phyloP scores from a whole-genome alignment of 2,797 vertebrate genomes.

The Gadopsis bispinosus region DNA sequence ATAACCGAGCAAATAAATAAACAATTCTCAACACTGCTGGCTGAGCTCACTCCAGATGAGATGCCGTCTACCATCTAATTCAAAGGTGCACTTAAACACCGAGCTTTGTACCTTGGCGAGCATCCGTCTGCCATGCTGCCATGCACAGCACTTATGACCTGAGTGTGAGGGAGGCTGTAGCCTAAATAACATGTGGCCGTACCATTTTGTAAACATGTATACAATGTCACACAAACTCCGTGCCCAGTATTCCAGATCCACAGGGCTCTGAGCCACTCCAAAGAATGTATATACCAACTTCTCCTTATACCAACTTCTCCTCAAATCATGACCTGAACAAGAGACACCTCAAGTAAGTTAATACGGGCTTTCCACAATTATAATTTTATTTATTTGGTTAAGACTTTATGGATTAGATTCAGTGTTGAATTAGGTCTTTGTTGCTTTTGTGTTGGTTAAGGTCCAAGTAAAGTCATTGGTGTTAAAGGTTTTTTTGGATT shows the following conservation, averaged over 20 bases:
- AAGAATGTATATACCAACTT: background rate
- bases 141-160: background rate
- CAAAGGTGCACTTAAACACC: conserved; percentile 2
- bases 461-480: background rate
- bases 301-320: background rate
- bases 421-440: background rate
- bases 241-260: background rate
- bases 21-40: background rate
- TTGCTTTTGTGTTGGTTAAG: background rate
- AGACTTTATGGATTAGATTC: background rate
- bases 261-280: background rate
- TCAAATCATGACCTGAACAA: conserved; percentile 4
- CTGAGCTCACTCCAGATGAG: background rate
- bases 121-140: background rate
- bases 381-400: background rate
- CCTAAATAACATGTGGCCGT: background rate
- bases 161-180: background rate
- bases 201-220: background rate
- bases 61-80: conserved; percentile 11
- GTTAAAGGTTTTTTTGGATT: background rate
- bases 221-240: background rate
- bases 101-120: conserved; percentile 1
- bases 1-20: background rate
- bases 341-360: background rate
- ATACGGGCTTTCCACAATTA: background rate